Evolutionary conservation across 2,113 vertebrate genomes (phyloP), one percentile per base, ranked within the genome.

Genomic region (Paralichthys olivaceus): DNA sequence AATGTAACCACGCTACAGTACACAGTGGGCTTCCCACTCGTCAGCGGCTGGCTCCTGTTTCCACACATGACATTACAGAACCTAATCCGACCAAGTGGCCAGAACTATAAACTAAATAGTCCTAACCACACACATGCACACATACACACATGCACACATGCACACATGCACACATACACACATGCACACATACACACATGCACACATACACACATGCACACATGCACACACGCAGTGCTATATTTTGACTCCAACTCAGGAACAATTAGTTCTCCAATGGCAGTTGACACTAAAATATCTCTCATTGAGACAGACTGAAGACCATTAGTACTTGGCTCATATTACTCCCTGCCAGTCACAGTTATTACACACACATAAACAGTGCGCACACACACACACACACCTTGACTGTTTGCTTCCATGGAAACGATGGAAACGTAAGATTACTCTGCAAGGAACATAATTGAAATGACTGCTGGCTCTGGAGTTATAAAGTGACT

Each of bases 21-120:
- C 87, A 84, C 84, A 78, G 90, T 83, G 86, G 87, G 84, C 71
- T 89, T 84, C 87, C 85, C 89, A 91, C 89, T 81, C 56, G 70
- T 80, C 87, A 89, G 84, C 74, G 82, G 72, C 87, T 88, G 83
- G 87, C 90, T 92, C 78, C 90, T 85, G 86, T 89, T 91, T 91
- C 90, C 83, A 90, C 84, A 90, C 88, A 87, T 80, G 81, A 91
- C 81, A 77, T 90, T 87, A 83, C 68, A 72, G 83, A 87, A 77
- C 60, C 75, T 90, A 90, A 91, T 92, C 90, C 88, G 67, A 79
- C 83, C 29, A 78, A 91, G 84, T 84, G 85, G 86, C 85, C 87
- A 88, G 81, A 88, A 90, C 84, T 89, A 72, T 90, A 89, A 91
- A 90, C 89, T 84, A 90, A 90, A 90, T 83, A 83, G 47, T 84